Conservation (phyloP, 2,797 vertebrate species). For the Psittacula derbiana region DNA sequence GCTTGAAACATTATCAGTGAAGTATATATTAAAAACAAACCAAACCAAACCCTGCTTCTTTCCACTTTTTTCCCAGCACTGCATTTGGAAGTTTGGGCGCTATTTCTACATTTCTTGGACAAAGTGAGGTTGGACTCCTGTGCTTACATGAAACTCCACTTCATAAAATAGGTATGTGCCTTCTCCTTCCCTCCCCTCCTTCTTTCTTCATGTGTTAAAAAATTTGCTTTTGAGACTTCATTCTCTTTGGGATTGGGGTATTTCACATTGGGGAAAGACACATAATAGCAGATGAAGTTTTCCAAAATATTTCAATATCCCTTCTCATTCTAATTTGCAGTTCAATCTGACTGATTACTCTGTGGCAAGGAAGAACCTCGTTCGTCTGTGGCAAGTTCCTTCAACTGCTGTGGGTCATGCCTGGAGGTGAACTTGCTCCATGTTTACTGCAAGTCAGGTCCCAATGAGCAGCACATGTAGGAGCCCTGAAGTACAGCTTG, state of each 20-base stretch:
- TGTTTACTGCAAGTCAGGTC: accelerated
- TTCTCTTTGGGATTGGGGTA: background rate
- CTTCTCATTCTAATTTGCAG: background rate
- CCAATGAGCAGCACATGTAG: background rate
- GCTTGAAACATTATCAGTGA: background rate
- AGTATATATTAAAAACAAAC: background rate
- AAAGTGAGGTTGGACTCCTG: background rate
- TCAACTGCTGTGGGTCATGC: background rate
- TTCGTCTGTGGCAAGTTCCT: background rate
- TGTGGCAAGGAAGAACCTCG: background rate
- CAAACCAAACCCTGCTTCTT: background rate
- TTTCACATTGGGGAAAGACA: background rate
- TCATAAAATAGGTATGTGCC: background rate
- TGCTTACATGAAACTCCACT: background rate
- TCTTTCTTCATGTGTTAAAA: background rate
- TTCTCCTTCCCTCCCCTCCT: accelerated
- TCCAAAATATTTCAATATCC: background rate
- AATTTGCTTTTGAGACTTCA: background rate
- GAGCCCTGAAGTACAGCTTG: background rate
- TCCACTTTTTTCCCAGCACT: background rate
- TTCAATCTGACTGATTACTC: background rate
- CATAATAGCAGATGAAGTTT: background rate
- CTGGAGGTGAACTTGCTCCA: background rate
- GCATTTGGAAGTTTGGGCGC: background rate
- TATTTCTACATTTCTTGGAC: background rate